Base-by-base conservation (phyloP, 2,888 invertebrate species). In the Mythimna loreyi region DNA sequence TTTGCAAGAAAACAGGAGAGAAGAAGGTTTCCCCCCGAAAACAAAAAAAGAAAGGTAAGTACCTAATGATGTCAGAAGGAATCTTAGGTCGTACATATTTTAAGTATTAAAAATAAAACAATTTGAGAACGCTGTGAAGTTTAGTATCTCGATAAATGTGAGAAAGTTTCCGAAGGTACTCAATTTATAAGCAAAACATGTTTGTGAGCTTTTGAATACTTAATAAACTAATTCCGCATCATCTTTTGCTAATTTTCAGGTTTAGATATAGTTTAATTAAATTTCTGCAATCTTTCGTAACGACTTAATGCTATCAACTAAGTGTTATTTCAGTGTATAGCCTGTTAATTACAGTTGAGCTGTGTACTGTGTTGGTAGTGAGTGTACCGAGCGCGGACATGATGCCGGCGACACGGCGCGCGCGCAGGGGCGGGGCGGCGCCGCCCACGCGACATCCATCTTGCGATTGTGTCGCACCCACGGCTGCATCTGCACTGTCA, bases 361-460 rank as follows among this genome's bases (percentile, higher is more conserved):
- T 45, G n/a, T 3, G 19, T 43, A 43, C 23, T 45, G n/a, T 3
- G 19, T 43, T 19, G 7, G 61, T 23, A 73, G 28, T 25, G 43
- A n/a, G 19, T n/a, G 4, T 43, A 33, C 49, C 40, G 36, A 55
- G 53, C 36, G n/a, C n/a, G n/a, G n/a, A n/a, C n/a, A n/a, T n/a
- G n/a, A n/a, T n/a, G n/a, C n/a, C n/a, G n/a, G n/a, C n/a, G n/a
- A n/a, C n/a, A 59, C 40, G 36, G 30, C 30, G 40, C 21, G 49
- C 25, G 40, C 30, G 58, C 59, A 55, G 72, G 75, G 81, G 82
- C 79, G 77, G 64, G 82, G 75, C 71, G 73, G 73, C 59, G 74
- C 70, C 81, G 84, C 83, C 82, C 72, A 68, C 72, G 68, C 63
- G 59, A 36, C 67, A 68, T 67, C 82, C 84, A 83, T 75, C 72